Evolutionary conservation across 1,140 invertebrate species (phyloP).

Genomic region (Scaptomyza graminum): DNA sequence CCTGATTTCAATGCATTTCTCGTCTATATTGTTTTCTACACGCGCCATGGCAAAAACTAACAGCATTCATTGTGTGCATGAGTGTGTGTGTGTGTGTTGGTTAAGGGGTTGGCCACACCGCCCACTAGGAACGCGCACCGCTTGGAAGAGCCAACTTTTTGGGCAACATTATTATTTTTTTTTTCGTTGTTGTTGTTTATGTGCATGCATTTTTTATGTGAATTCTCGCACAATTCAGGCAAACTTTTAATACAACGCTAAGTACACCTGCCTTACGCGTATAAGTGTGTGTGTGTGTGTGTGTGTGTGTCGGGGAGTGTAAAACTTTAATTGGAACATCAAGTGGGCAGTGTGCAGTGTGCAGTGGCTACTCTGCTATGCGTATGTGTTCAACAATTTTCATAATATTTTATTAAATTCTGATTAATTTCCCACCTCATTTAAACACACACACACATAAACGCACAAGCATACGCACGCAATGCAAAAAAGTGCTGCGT

Average conservation of each 20-base stretch:
- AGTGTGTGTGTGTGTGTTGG: slow-evolving; percentile 10
- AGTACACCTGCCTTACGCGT: slow-evolving; percentile 63
- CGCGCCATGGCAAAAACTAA: slow-evolving; percentile 17
- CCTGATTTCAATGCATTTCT: slow-evolving; percentile 59
- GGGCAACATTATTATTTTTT: slow-evolving; percentile 33
- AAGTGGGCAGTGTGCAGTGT: slow-evolving; percentile 66
- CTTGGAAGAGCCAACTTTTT: slow-evolving; percentile 21
- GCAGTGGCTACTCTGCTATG: slow-evolving; percentile 37
- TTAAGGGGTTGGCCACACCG: slow-evolving; percentile 17
- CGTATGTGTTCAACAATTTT: slow-evolving; percentile 44
- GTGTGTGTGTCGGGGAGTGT: slow-evolving; percentile 44
- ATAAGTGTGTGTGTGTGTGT: slow-evolving; percentile 18
- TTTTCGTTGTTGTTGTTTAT: slow-evolving; percentile 45
- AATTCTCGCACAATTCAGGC: slow-evolving; percentile 70
- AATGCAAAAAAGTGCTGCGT: slow-evolving; percentile 53
- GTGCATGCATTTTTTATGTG: slow-evolving; percentile 69
- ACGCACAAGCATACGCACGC: slow-evolving; percentile 7
- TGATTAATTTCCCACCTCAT: slow-evolving; percentile 62
- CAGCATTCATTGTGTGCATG: not conserved
- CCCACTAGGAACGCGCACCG: slow-evolving; percentile 6
- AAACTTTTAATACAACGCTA: slow-evolving; percentile 55
- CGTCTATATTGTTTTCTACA: slow-evolving; percentile 24
- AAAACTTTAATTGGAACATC: slow-evolving; percentile 79
- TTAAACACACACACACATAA: not conserved
- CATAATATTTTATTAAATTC: slow-evolving; percentile 81